Evolutionary conservation across 53 echinoderm and acorn worm genomes (phyloP), one percentile per base, ranked within the genome.

Genomic region (Arbacia lixula): DNA sequence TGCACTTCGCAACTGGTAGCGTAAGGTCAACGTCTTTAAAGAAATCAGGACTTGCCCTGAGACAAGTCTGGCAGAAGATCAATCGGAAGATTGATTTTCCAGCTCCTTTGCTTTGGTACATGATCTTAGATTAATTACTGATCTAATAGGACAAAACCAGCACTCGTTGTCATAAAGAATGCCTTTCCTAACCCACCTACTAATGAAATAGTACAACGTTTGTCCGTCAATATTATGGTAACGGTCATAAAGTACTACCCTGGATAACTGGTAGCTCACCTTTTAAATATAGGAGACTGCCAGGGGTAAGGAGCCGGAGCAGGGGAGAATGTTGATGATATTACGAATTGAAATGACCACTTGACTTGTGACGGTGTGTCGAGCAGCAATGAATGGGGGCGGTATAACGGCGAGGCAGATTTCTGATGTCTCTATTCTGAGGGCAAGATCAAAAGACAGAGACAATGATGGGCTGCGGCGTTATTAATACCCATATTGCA

Each of bases 401-500:
- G 11, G 31, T 51, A 53, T 74, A 26, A 34, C 53, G 33, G 53
- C 3, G 54, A 74, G 53, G 74, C 34, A 31, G 33, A 29, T 64
- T 14, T 10, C 53, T 53, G 26, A 51, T 33, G 46, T 46, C 46
- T 46, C 14, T n/a, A n/a, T n/a, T n/a, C n/a, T n/a, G 2, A 69
- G 30, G 46, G 74, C 74, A 56, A 30, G 58, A 77, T 77, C 77
- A 77, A 77, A 77, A 57, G 58, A 25, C 58, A 25, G 4, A 55
- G 60, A 77, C 58, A 58, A 58, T 77, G 58, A 77, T 58, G 77
- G 36, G 2, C 77, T 40, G 36, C 40, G 77, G 58, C 58, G 77
- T 77, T 57, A 77, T 77, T 77, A 77, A 77, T 39, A 54, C 77
- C 56, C 56, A 77, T 77, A 77, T 77, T 77, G 77, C 77, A 57